Conservation (phyloP, 2,113 vertebrate species). For the Oceanites oceanicus region DNA sequence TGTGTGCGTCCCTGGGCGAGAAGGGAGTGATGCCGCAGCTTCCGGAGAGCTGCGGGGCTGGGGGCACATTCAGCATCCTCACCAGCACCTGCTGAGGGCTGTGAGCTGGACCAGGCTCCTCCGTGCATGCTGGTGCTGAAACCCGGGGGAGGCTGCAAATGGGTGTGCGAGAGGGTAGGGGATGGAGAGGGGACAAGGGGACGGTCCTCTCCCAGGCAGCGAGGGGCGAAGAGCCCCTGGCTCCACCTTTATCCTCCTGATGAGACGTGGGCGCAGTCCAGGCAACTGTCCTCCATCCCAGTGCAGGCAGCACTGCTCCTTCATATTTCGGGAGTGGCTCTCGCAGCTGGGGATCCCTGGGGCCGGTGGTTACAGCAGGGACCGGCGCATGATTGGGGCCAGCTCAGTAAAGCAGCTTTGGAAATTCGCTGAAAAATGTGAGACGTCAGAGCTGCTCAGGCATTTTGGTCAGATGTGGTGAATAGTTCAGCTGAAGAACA, state of each 20-base stretch:
- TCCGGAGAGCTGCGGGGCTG: accelerated
- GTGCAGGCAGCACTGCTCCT: neutral
- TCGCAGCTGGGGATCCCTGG: accelerated
- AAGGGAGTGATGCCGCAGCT: neutral
- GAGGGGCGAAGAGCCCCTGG: accelerated
- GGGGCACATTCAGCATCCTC: neutral
- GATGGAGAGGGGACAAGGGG: neutral
- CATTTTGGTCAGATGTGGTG: neutral
- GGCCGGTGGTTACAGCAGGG: neutral
- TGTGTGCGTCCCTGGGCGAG: accelerated
- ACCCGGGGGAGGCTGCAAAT: neutral
- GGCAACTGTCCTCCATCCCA: neutral
- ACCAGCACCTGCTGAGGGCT: neutral
- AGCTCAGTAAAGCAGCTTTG: slow-evolving; percentile 30
- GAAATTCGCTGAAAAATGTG: neutral
- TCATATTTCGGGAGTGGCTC: neutral
- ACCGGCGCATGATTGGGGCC: neutral
- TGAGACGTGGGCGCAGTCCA: accelerated
- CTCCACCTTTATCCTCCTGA: neutral
- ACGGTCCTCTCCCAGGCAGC: accelerated
- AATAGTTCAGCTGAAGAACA: neutral
- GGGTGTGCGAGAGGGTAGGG: neutral
- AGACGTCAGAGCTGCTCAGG: neutral
- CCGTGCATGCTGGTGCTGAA: accelerated
- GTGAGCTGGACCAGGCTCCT: neutral